Conservation (phyloP, 1,140 invertebrate species). For the Belonocnema kinseyi region DNA sequence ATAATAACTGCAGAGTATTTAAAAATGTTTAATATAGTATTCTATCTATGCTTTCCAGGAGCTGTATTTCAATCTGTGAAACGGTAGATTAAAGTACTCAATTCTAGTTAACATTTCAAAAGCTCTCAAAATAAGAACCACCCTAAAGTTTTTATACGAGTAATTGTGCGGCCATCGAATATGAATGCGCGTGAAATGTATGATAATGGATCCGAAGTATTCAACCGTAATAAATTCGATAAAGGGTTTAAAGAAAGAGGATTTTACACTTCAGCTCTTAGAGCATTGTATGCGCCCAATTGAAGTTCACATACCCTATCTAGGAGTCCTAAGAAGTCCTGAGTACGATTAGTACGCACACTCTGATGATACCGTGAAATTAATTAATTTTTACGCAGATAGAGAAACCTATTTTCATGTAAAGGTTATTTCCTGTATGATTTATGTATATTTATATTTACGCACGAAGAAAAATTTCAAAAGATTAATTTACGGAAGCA, state of each 20-base stretch:
- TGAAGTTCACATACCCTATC: conserved; percentile 49
- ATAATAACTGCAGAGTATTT: no score
- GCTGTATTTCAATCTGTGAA: no score
- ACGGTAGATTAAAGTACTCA: not conserved
- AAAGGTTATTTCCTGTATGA: no score
- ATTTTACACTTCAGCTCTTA: conserved; percentile 56
- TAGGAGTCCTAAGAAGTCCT: not conserved
- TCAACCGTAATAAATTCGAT: conserved; percentile 58
- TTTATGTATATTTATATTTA: no score
- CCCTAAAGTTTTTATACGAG: conserved; percentile 46
- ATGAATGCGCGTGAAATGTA: conserved; percentile 57
- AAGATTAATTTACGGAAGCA: no score
- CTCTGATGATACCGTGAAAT: not conserved
- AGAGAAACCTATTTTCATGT: no score
- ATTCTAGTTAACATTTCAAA: conserved; percentile 7
- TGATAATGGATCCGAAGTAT: conserved; percentile 61
- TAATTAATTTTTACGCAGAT: no score
- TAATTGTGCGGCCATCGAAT: conserved; percentile 54
- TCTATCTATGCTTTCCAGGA: no score
- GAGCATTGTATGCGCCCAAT: conserved; percentile 58
- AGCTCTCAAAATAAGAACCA: not conserved
- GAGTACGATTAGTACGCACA: not conserved
- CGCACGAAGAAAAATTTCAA: no score
- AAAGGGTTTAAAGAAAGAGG: conserved; percentile 62
- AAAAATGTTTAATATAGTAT: no score